Conservation (phyloP, 1,140 invertebrate genomes). For the Homalodisca vitripennis region DNA sequence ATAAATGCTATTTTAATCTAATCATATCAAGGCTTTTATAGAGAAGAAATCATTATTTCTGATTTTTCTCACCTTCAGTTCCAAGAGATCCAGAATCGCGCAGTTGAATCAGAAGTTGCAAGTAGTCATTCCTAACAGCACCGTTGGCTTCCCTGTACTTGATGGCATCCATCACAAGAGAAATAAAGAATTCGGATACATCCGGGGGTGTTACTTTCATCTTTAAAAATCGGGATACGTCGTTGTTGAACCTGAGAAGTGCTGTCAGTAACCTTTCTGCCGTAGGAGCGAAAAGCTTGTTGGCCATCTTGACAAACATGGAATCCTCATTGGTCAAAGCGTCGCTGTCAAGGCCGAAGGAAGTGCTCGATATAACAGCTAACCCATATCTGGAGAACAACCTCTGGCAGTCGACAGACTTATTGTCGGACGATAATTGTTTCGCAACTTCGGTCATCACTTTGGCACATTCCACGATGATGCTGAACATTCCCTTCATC, state of each 20-base stretch:
- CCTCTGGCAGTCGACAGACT: constrained; percentile 4
- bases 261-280: background rate
- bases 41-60: too few species aligned
- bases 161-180: constrained; percentile 55
- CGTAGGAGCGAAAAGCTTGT: constrained; percentile 20
- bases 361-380: too few species aligned
- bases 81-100: constrained; percentile 44
- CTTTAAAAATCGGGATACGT: background rate
- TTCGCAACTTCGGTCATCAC: constrained; percentile 5
- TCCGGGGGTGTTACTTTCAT: constrained; percentile 19
- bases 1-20: too few species aligned
- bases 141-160: constrained; percentile 52
- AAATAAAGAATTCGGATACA: constrained; percentile 48
- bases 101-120: constrained; percentile 55
- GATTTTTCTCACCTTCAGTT: background rate
- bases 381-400: too few species aligned
- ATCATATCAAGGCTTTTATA: too few species aligned
- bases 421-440: background rate
- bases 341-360: constrained; percentile 47
- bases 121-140: constrained; percentile 53
- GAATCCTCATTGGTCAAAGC: constrained; percentile 45
- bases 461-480: constrained; percentile 48
- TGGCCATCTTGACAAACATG: constrained; percentile 42
- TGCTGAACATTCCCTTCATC: constrained; percentile 57
- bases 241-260: background rate